Evolutionary conservation across 2,113 vertebrate genomes (phyloP).

Genomic region (Rhinoderma darwinii): DNA sequence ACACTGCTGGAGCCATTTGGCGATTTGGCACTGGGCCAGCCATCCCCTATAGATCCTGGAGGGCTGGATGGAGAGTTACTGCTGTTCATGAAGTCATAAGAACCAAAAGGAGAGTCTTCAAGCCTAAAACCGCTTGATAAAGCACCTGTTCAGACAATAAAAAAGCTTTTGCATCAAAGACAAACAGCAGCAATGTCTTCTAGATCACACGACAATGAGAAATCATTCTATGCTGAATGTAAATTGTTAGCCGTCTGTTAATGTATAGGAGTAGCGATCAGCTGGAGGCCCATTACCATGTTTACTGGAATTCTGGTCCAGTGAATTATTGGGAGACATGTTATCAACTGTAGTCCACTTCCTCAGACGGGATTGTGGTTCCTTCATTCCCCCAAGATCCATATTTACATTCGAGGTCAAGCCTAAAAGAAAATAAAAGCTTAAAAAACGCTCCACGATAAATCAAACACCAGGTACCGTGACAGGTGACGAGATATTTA

Average conservation of each 20-base stretch:
- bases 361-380: conserved; percentile 95
- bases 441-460: too few species aligned
- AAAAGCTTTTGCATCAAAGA: not conserved
- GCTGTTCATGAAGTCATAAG: conserved; percentile 94
- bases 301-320: conserved; percentile 99
- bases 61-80: conserved; percentile 93
- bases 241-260: too few species aligned
- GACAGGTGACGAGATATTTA: not conserved
- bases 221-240: too few species aligned
- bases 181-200: too few species aligned
- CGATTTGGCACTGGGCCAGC: conserved; percentile 99
- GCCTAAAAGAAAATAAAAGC: conserved; percentile 72
- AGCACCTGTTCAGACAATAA: conserved; percentile 80
- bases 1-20: conserved; percentile 94
- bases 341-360: conserved; percentile 96
- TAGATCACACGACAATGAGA: too few species aligned
- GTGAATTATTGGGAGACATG: conserved; percentile 84
- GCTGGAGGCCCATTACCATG: conserved; percentile 76
- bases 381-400: conserved; percentile 94
- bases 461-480: not conserved
- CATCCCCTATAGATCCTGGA: conserved; percentile 93
- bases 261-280: not conserved
- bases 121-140: conserved; percentile 97
- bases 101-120: conserved; percentile 93
- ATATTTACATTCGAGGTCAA: conserved; percentile 99